Evolutionary conservation across 2,113 vertebrate genomes (phyloP), one percentile per base, ranked within the genome.

Genomic region (Puntigrus tetrazona): DNA sequence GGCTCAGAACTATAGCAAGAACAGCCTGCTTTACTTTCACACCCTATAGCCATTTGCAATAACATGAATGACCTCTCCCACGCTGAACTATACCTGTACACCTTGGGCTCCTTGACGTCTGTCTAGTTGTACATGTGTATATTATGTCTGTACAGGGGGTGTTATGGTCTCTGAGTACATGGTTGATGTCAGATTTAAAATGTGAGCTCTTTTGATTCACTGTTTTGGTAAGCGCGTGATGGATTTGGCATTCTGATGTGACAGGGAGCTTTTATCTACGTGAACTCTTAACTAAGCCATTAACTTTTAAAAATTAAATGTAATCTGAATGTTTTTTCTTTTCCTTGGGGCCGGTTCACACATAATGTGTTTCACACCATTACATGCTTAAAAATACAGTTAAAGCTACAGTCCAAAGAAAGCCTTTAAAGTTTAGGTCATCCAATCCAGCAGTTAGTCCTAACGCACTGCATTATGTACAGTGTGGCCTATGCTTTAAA

Each of bases 161-260:
- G 61, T 78, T 65, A 74, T 76, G 20, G 7, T 79, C 52, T 85
- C 0, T 1, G 59, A 67, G 50, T 55, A 76, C 52, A 50, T 50
- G 38, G 55, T 45, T 83, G 41, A 76, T 36, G 18, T 76, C 76
- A 85, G 63, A 55, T 85, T 65, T 85, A 13, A 4, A 69, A 73
- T 43, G 16, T 67, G 45, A 57, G 27, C 75, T 41, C n/a, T 47
- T 13, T 29, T 86, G 83, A 90, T 78, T 85, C 63, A 88, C 85
- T 81, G 50, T 78, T 91, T 90, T 93, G 78, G 67, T 85, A 89
- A 82, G 75, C 67, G 79, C 87, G 78, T 88, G 87, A 18, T 79
- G 91, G 36, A 85, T 91, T 41, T 90, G 86, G 61, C 86, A 84
- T 86, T 90, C 72, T 86, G 82, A 86, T 41, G 70, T 67, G 72